Percentiles rank a stretch among this genome's conserved stretches.
Conservation (phyloP, 2,888 invertebrate genomes). For the Scaptomyza flava region DNA sequence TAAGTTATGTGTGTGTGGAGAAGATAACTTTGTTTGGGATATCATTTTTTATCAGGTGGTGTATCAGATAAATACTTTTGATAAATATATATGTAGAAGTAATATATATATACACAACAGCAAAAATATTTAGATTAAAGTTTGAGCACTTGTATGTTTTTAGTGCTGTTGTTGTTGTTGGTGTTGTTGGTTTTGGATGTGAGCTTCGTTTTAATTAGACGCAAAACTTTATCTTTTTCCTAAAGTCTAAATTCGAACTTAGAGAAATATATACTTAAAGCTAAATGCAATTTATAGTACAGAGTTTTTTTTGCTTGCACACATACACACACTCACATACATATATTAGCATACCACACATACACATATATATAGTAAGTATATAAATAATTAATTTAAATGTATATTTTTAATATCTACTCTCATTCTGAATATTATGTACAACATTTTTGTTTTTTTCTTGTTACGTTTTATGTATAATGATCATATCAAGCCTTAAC, state of each 20-base stretch:
- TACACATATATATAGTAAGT: conserved; percentile 11
- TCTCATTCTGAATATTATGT: conserved; percentile 42
- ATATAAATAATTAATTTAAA: conserved; percentile 54
- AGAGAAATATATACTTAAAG: conserved; percentile 53
- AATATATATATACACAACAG: conserved; percentile 68
- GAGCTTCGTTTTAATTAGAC: conserved; percentile 33
- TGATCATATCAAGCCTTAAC: conserved; percentile 26
- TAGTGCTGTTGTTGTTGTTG: conserved; percentile 36
- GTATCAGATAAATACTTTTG: conserved; percentile 55
- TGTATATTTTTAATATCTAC: conserved; percentile 59
- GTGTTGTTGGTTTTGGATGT: conserved; percentile 26
- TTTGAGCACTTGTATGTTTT: conserved; percentile 54
- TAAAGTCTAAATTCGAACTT: conserved; percentile 72
- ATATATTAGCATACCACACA: conserved; percentile 7
- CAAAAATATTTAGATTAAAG: conserved; percentile 47
- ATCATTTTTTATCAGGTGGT: conserved; percentile 59
- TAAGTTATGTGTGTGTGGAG: conserved; percentile 27
- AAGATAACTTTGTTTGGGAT: conserved; percentile 34
- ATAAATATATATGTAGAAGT: conserved; percentile 17
- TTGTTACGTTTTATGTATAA: conserved; percentile 24
- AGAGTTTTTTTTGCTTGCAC: conserved; percentile 52
- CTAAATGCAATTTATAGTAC: conserved; percentile 76
- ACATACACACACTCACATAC: conserved; percentile 7
- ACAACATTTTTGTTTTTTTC: conserved; percentile 51
- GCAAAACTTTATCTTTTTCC: conserved; percentile 43